These are phyloP conservation scores for Synergus itoensis DNA, from an alignment of 2,888 invertebrate species.

Conservation along the genomic window DNA sequence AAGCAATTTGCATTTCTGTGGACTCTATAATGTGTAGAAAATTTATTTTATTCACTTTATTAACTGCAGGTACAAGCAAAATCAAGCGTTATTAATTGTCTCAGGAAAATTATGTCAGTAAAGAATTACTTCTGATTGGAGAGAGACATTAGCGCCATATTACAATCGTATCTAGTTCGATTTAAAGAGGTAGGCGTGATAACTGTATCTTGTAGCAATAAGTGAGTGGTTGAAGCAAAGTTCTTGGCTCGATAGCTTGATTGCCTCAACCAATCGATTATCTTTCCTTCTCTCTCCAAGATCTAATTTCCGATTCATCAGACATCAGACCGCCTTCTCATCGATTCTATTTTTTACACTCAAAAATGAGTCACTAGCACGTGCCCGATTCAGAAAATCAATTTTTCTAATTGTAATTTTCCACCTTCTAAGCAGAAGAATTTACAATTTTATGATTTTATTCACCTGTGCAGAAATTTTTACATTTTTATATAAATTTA, in stretches of 20 bases:
- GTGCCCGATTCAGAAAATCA: no score
- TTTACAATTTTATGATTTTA: no score
- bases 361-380: background rate
- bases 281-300: conserved; percentile 22
- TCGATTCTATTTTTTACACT: background rate
- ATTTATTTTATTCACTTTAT: background rate
- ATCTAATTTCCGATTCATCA: conserved; percentile 37
- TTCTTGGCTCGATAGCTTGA: conserved; percentile 26
- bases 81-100: background rate
- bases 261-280: conserved; percentile 36
- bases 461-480: no score
- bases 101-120: background rate
- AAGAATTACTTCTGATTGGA: background rate
- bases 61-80: background rate
- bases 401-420: no score
- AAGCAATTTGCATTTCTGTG: background rate
- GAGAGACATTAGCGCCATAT: conserved; percentile 30
- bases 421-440: no score
- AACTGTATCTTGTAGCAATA: conserved; percentile 46
- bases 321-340: conserved; percentile 36
- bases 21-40: background rate
- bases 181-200: conserved; percentile 58
- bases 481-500: no score
- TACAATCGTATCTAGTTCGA: conserved; percentile 44
- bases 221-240: conserved; percentile 16